Base-by-base conservation (phyloP, 2,797 vertebrate genomes). In the Mallotus villosus region DNA sequence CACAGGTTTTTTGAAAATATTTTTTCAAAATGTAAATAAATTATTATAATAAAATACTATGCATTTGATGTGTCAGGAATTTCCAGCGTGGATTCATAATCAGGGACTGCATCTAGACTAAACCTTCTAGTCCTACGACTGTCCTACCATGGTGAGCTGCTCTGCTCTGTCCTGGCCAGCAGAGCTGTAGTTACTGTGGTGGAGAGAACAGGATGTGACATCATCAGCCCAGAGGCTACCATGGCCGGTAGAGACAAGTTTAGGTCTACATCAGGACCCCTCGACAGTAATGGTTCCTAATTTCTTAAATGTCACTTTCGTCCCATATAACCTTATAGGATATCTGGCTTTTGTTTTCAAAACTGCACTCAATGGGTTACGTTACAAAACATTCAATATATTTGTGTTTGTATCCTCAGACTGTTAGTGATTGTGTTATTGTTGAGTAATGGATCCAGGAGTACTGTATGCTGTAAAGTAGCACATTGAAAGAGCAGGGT, bases 1-100 rank as follows among this genome's bases (percentile, higher is more conserved):
- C 11, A 57, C 12, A 4, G 14, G n/a, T 57, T 58, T 22, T 16
- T 49, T 19, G 17, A 5, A 59, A 67, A 67, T 51, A 66, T 32
- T 16, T 21, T 41, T 72, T 65, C 22, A 65, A 64, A 65, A 27
- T 29, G 29, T 32, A 9, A 57, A 24, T 19, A 64, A 62, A 72
- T 17, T 19, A 3, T 17, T 17, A 55, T 55, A 55, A 55, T 55
- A 55, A 55, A 55, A 55, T 17, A 55, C 51, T 55, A 55, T 51
- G 49, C 8, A 51, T 55, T 8, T 55, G 51, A 17, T 55, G 51
- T 55, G 16, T n/a, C 12, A 11, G 41, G 8, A 11, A 46, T 14
- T 46, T 46, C 12, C 11, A 46, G 41, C 11, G 41, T 14, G 41
- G 41, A 46, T 8, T 14, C 41, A 2, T 46, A 2, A 46, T 14